A percentile compares a stretch with the other conserved stretches of the same genome.
Conservation (phyloP, 2,797 vertebrate species). For the Lithobates pipiens region DNA sequence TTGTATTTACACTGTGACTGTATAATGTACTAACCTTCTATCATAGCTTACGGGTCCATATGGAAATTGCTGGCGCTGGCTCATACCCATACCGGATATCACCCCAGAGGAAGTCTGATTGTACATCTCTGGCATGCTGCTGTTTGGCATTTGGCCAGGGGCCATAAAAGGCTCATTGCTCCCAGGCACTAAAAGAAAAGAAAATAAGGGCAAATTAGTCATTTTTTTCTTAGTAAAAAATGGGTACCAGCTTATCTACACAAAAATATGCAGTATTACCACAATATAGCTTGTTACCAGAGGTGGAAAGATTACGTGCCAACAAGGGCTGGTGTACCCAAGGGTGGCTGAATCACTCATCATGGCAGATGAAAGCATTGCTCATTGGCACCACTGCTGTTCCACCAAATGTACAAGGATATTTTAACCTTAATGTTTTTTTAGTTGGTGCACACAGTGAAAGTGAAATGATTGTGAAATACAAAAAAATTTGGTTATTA, state of each 20-base stretch:
- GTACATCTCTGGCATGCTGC: constrained; percentile 94
- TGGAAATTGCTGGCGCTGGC: constrained; percentile 92
- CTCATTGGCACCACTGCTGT: too few relatives aligned
- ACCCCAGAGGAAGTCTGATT: constrained; percentile 84
- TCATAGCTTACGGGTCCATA: constrained; percentile 90
- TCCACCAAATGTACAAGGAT: too few relatives aligned
- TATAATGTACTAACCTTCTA: constrained; percentile 82
- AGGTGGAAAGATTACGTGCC: not conserved
- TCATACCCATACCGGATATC: constrained; percentile 86
- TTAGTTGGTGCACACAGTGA: too few relatives aligned
- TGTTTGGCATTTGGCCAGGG: constrained; percentile 88
- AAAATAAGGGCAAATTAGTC: constrained; percentile 60
- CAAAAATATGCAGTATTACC: not conserved
- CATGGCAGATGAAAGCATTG: too few relatives aligned
- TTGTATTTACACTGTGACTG: not conserved
- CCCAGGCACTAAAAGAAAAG: constrained; percentile 84
- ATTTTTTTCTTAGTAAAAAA: constrained; percentile 42
- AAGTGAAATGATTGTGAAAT: too few relatives aligned
- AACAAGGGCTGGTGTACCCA: too few relatives aligned
- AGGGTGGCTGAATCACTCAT: too few relatives aligned
- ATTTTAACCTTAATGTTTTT: too few relatives aligned
- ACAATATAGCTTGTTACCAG: not conserved
- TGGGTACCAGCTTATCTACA: not conserved
- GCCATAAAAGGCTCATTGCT: constrained; percentile 89
- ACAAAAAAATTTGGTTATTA: too few relatives aligned